Conservation (phyloP, 1,140 invertebrate species). For the Cheumatopsyche charites region DNA sequence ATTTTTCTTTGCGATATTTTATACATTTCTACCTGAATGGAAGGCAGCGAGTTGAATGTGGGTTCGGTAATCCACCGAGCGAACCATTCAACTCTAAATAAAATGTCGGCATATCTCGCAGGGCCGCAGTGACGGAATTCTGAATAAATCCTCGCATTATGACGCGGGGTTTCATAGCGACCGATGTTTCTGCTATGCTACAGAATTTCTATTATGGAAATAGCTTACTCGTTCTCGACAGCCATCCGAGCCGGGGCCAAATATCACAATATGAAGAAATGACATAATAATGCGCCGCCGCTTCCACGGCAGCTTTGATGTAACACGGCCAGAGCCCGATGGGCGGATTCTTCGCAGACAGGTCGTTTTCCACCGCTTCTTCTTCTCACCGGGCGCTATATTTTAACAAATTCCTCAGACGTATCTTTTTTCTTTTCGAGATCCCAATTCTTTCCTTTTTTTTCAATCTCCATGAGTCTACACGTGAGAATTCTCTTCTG, state of each 20-base stretch:
- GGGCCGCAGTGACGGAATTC: constrained; percentile 21
- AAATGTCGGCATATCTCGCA: constrained; percentile 30
- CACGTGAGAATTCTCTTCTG: too few relatives aligned
- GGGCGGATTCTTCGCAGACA: too few relatives aligned
- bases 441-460: too few relatives aligned
- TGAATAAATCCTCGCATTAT: constrained; percentile 39
- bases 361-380: too few relatives aligned
- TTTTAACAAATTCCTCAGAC: too few relatives aligned
- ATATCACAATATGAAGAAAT: constrained; percentile 48
- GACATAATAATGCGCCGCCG: constrained; percentile 35
- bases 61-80: neutral
- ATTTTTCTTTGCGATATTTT: too few relatives aligned
- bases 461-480: too few relatives aligned
- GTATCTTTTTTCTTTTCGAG: too few relatives aligned
- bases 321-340: too few relatives aligned
- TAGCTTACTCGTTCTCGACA: constrained; percentile 41
- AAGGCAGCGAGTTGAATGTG: neutral
- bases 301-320: constrained; percentile 33
- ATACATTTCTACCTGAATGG: neutral
- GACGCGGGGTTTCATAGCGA: constrained; percentile 40
- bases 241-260: constrained; percentile 36
- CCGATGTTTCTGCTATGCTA: constrained; percentile 41
- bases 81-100: constrained; percentile 29
- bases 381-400: too few relatives aligned
- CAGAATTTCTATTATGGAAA: constrained; percentile 45